phyloP scores from a whole-genome alignment of 2,113 vertebrate genomes.

The Pluvialis apricaria region DNA sequence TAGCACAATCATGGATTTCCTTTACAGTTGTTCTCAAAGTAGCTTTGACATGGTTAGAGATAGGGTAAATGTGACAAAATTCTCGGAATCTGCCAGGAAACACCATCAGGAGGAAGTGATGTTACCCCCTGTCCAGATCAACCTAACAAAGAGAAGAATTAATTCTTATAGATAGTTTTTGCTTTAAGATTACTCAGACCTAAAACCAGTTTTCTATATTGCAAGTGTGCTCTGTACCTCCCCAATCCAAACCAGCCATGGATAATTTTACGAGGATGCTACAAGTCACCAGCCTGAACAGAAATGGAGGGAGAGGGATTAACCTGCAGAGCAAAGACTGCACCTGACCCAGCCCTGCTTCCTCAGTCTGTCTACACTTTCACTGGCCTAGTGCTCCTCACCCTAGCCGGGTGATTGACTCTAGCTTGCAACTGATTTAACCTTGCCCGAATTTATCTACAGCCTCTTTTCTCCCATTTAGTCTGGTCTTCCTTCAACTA shows the following conservation, averaged over 20 bases:
- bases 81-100: conserved; percentile 58
- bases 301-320: neutral
- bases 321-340: neutral
- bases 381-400: neutral
- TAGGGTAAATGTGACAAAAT: conserved; percentile 20
- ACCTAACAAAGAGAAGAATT: neutral
- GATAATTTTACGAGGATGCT: neutral
- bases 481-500: neutral
- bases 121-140: neutral
- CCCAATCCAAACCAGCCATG: neutral
- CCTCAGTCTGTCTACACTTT: neutral
- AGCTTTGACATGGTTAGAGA: conserved; percentile 19
- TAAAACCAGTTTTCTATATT: neutral
- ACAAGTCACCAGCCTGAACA: neutral
- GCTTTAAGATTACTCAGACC: neutral
- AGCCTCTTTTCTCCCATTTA: neutral
- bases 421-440: neutral
- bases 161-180: neutral
- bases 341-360: neutral
- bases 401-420: neutral
- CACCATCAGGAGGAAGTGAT: conserved; percentile 23
- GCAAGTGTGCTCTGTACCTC: neutral
- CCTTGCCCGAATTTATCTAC: neutral
- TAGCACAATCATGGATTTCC: conserved; percentile 64
- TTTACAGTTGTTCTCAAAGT: conserved; percentile 40